A percentile compares a stretch with the other conserved stretches of the same genome.
phyloP scores from a whole-genome alignment of 2,888 invertebrate species.

The Mesorhabditis spiculigera region DNA sequence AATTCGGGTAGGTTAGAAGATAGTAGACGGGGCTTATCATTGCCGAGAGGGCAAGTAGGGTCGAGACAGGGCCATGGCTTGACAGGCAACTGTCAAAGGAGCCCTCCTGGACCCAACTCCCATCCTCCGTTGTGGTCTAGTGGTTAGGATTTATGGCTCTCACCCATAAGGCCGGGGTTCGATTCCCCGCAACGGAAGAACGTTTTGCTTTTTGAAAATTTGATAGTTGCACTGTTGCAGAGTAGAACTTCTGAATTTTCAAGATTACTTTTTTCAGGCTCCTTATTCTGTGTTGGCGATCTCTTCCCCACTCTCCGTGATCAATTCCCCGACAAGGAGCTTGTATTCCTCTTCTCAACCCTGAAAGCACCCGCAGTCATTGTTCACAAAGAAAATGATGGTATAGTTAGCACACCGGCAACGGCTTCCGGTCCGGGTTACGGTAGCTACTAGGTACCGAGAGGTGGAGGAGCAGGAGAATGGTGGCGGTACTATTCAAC shows the following conservation, averaged over 20 bases:
- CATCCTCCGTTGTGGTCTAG: conserved; percentile 39
- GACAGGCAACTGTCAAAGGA: too few species aligned
- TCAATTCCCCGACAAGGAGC: conserved; percentile 43
- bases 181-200: conserved; percentile 44
- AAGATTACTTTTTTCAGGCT: conserved; percentile 31
- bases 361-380: conserved; percentile 32
- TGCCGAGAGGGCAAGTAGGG: not conserved
- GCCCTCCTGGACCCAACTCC: too few species aligned
- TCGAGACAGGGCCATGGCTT: too few species aligned
- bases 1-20: conserved; percentile 6
- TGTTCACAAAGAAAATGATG: conserved; percentile 29
- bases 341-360: conserved; percentile 41
- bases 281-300: conserved; percentile 54
- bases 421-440: not conserved
- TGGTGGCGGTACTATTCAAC: too few species aligned
- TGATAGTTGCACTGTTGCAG: too few species aligned
- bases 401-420: conserved; percentile 12
- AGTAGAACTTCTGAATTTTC: not conserved
- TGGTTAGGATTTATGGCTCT: conserved; percentile 47
- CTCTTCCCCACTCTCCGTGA: conserved; percentile 51
- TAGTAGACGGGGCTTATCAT: not conserved
- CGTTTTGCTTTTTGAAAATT: conserved; percentile 12
- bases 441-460: not conserved
- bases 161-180: conserved; percentile 47
- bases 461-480: too few species aligned